A percentile compares a stretch with the other conserved stretches of the same genome.
These are phyloP conservation scores for Esperia sulphurella DNA, from an alignment of 2,888 invertebrate genomes.

Conservation along the genomic window DNA sequence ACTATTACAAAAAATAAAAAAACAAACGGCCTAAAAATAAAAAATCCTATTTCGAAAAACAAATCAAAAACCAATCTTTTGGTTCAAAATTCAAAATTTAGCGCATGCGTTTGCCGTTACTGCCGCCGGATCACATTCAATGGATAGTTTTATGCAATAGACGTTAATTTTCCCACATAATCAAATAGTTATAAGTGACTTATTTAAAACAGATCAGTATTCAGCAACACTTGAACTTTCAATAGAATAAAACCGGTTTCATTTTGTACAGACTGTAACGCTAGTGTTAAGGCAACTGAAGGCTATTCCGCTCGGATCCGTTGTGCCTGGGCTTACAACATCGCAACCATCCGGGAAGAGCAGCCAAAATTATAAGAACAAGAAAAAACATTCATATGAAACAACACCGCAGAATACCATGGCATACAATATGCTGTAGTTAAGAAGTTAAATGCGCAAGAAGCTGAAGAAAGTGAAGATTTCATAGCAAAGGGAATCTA, in stretches of 20 bases:
- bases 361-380: constrained; percentile 48
- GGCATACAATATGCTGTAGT: constrained; percentile 53
- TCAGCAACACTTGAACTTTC: constrained; percentile 76
- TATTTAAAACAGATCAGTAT: constrained; percentile 61
- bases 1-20: constrained; percentile 23
- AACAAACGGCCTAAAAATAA: constrained; percentile 49
- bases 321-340: constrained; percentile 64
- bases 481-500: constrained; percentile 69
- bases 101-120: constrained; percentile 69
- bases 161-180: constrained; percentile 63
- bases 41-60: constrained; percentile 27
- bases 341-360: constrained; percentile 72
- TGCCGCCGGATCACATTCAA: constrained; percentile 72
- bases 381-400: constrained; percentile 48
- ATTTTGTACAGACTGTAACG: constrained; percentile 64
- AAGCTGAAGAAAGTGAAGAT: constrained; percentile 64
- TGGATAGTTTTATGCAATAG: constrained; percentile 76
- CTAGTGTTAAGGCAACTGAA: constrained; percentile 75
- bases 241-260: constrained; percentile 63
- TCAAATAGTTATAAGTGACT: constrained; percentile 74
- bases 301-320: constrained; percentile 69
- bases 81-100: constrained; percentile 32
- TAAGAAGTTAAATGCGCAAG: constrained; percentile 73
- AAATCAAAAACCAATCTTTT: constrained; percentile 61
- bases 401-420: constrained; percentile 53